phyloP scores from a whole-genome alignment of 2,888 invertebrate species.

The Orthonevra nobilis region DNA sequence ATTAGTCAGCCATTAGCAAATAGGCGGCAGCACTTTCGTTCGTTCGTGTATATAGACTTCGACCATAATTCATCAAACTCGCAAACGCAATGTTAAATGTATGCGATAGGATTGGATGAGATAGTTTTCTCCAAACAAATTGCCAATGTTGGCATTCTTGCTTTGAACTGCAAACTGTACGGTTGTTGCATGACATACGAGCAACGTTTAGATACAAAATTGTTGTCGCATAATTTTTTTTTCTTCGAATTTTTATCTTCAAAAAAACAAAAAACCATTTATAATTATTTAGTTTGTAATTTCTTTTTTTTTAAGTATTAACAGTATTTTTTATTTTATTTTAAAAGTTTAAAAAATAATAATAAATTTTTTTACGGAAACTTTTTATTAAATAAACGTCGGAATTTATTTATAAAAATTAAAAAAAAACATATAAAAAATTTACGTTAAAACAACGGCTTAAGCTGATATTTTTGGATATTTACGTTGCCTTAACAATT shows the following conservation, averaged over 20 bases:
- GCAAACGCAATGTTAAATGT: constrained; percentile 21
- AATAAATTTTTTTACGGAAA: constrained; percentile 31
- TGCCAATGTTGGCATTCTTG: constrained; percentile 80
- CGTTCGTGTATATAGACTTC: no score
- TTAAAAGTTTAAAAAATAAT: background rate
- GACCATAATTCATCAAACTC: constrained; percentile 53
- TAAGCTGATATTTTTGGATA: constrained; percentile 36
- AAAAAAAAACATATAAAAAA: background rate
- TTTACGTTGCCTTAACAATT: constrained; percentile 26
- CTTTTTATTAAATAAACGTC: background rate
- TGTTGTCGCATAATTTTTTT: no score
- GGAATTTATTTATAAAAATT: constrained; percentile 30
- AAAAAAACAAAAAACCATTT: background rate
- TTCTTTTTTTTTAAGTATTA: background rate
- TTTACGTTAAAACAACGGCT: background rate
- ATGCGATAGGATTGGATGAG: constrained; percentile 44
- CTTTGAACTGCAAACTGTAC: constrained; percentile 79
- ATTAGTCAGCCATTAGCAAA: constrained; percentile 66
- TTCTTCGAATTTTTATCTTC: background rate
- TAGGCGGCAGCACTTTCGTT: constrained; percentile 64
- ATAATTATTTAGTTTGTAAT: no score
- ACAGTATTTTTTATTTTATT: background rate
- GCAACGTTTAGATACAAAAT: constrained; percentile 39
- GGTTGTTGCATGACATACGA: constrained; percentile 74
- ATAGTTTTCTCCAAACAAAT: constrained; percentile 64